Conservation (phyloP, 2,888 invertebrate species). For the Polydrusus pterygomalis region DNA sequence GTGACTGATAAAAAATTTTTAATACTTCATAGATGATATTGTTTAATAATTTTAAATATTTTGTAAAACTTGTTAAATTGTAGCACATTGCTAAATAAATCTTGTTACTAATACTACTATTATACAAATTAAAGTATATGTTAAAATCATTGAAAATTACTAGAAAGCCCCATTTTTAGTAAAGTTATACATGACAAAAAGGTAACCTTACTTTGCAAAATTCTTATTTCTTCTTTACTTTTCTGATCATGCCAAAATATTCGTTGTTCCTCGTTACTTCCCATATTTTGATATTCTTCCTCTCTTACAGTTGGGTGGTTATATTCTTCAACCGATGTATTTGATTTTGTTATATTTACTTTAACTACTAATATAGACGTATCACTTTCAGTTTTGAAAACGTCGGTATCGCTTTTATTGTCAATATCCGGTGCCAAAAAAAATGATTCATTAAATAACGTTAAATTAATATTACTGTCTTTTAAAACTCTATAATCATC, state of each 20-base stretch:
- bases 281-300: slow-evolving; percentile 18
- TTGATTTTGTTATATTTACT: slow-evolving; percentile 37
- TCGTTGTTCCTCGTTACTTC: slow-evolving; percentile 32
- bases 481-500: slow-evolving; percentile 7
- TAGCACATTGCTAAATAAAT: too few species aligned
- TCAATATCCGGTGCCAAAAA: not conserved
- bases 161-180: too few species aligned
- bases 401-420: slow-evolving; percentile 6
- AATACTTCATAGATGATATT: too few species aligned
- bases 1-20: too few species aligned
- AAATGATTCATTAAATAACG: not conserved
- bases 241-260: slow-evolving; percentile 54
- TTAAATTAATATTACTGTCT: slow-evolving; percentile 6
- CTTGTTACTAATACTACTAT: too few species aligned
- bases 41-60: too few species aligned
- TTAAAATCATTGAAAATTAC: too few species aligned
- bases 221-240: slow-evolving; percentile 57
- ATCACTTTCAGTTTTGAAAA: slow-evolving; percentile 7
- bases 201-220: slow-evolving; percentile 59
- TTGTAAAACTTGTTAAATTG: too few species aligned
- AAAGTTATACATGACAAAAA: not conserved
- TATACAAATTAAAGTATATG: too few species aligned
- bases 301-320: not conserved
- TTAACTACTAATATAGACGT: slow-evolving; percentile 34
- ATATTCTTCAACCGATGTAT: not conserved